These are phyloP conservation scores for Drosophila sechellia DNA, from an alignment of 1,140 invertebrate species.

Conservation along the genomic window DNA sequence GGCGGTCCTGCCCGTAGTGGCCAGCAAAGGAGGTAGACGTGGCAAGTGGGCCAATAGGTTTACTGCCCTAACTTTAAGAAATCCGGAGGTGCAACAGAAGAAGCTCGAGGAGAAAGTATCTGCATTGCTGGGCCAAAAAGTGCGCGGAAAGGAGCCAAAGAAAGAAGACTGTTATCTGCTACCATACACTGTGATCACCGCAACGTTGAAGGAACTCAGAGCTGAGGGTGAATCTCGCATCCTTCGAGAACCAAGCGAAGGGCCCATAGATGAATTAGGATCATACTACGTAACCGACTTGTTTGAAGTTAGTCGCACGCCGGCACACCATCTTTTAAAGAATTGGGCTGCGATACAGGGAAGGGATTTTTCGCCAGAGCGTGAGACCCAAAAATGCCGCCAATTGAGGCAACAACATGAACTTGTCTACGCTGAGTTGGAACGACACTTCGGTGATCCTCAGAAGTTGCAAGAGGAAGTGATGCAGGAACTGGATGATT, in stretches of 20 bases:
- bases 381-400: not conserved
- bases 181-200: constrained; percentile 45
- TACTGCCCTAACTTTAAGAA: constrained; percentile 69
- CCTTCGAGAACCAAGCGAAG: constrained; percentile 23
- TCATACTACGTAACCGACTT: constrained; percentile 63
- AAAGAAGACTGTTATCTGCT: not conserved
- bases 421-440: constrained; percentile 44
- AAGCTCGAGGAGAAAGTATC: constrained; percentile 58
- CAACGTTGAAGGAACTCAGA: constrained; percentile 4
- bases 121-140: constrained; percentile 52
- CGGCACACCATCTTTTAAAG: constrained; percentile 67
- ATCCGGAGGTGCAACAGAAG: constrained; percentile 53
- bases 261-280: constrained; percentile 19
- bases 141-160: constrained; percentile 24
- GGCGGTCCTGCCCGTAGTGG: constrained; percentile 21
- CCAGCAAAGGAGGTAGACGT: constrained; percentile 39
- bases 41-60: constrained; percentile 78
- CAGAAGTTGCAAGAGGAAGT: constrained; percentile 15
- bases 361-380: constrained; percentile 63
- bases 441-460: constrained; percentile 39
- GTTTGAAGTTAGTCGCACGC: constrained; percentile 47
- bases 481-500: constrained; percentile 42
- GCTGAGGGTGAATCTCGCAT: constrained; percentile 13
- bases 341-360: constrained; percentile 68
- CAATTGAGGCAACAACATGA: constrained; percentile 34